phyloP scores from a whole-genome alignment of 2,888 invertebrate species.

The Tetramorium bicarinatum region DNA sequence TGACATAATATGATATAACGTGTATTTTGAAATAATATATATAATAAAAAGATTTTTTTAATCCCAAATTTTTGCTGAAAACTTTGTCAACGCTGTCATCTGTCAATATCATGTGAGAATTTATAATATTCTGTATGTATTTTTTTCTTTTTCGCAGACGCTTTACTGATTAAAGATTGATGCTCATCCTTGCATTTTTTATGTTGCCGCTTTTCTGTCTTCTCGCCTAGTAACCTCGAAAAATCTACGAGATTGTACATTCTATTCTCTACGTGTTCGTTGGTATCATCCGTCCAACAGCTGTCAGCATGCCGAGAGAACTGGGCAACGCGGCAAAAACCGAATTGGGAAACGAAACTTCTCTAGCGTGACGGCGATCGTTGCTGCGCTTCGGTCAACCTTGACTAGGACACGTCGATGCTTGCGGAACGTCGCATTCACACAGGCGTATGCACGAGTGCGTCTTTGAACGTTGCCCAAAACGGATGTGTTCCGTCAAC shows the following conservation, averaged over 20 bases:
- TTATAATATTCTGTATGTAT: neutral
- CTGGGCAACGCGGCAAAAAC: constrained; percentile 70
- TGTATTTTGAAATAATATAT: neutral
- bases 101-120: neutral
- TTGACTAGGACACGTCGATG: constrained; percentile 64
- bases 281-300: constrained; percentile 71
- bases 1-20: neutral
- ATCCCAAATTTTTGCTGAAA: neutral
- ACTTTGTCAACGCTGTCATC: neutral
- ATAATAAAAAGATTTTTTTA: neutral
- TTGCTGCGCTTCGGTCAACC: constrained; percentile 60
- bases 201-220: neutral
- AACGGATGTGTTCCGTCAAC: constrained; percentile 30
- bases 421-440: constrained; percentile 1
- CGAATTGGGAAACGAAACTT: constrained; percentile 68
- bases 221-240: constrained; percentile 51
- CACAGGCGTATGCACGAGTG: neutral
- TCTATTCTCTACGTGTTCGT: constrained; percentile 62
- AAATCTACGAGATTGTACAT: constrained; percentile 51
- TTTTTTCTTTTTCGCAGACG: neutral
- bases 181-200: neutral
- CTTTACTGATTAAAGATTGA: neutral
- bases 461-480: constrained; percentile 20
- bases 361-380: constrained; percentile 70
- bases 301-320: constrained; percentile 67